Base-by-base conservation (phyloP, 1,140 invertebrate genomes). In the Hydropsyche tenuis region DNA sequence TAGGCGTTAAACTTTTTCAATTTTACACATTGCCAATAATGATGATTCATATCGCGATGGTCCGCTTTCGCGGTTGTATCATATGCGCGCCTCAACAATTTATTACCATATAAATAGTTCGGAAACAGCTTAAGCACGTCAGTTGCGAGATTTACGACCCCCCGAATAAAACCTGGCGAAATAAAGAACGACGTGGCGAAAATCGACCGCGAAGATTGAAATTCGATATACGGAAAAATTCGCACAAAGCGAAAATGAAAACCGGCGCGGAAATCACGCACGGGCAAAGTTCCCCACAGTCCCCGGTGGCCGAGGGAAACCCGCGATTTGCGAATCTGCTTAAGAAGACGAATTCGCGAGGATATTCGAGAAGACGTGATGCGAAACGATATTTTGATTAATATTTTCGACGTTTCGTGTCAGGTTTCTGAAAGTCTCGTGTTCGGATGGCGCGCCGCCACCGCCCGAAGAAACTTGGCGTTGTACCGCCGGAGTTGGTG, bases 141-240 rank as follows among this genome's bases (percentile, higher is more conserved):
- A 65, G 63, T 23, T 65, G 27, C 25, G 63, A 65, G 63, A 65
- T 65, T 65, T 65, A 65, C 63, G 63, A 65, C 30, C 3, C 30
- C 3, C 9, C 30, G 30, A 37, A 37, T 37, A 9, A 37, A 37
- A 37, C 30, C n/a, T n/a, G n/a, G 63, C n/a, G 66, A 72, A 75
- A 75, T 75, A 69, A 53, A 75, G 72, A 62, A 63, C 56, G 23
- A 20, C 65, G 62, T 53, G n/a, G 65, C 60, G 14, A 70, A 42
- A 69, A 23, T 64, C 30, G 69, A 23, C 30, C 30, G 51, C 23
- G 60, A 75, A 72, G 74, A 75, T 72, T 72, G 70, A 75, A 75
- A 75, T 75, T 75, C 74, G 71, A 75, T 75, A 75, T 72, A 72
- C 69, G 69, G 69, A 63, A 75, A 63, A 63, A 23, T 63, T 63